These are phyloP conservation scores for Gallinago jamesoni DNA, from an alignment of 2,113 vertebrate species.

Conservation along the genomic window DNA sequence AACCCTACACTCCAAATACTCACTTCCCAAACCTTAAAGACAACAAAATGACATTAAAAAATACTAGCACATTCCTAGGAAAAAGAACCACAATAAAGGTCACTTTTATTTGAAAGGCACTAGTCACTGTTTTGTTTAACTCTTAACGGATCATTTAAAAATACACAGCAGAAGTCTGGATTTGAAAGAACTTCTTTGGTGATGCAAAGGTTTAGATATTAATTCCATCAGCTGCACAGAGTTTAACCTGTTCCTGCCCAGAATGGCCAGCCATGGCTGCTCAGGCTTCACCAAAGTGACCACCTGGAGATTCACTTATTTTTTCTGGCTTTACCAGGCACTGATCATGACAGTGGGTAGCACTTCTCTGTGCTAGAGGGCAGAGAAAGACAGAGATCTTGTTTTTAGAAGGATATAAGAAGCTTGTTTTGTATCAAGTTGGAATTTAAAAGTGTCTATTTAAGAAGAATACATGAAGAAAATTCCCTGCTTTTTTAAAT, in stretches of 20 bases:
- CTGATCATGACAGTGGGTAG: rapidly evolving
- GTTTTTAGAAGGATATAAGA: background rate
- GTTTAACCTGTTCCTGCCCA: background rate
- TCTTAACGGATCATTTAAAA: constrained; percentile 2
- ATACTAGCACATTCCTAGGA: background rate
- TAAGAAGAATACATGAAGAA: background rate
- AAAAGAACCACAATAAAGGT: background rate
- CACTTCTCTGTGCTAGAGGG: background rate
- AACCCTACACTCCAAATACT: background rate
- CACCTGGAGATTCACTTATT: rapidly evolving
- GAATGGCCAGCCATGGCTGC: background rate
- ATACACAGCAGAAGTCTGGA: background rate
- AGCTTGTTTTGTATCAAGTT: background rate
- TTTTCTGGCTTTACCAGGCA: background rate
- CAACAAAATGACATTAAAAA: background rate
- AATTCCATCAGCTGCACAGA: background rate
- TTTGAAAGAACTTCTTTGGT: background rate
- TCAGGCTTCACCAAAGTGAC: background rate
- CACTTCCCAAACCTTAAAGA: background rate
- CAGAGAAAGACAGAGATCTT: background rate
- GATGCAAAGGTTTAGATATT: background rate
- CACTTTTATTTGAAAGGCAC: background rate
- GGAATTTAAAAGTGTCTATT: background rate
- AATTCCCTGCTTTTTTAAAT: background rate
- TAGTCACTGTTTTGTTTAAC: constrained; percentile 15